Percentiles rank a stretch among this genome's conserved stretches.
Conservation (phyloP, 2,113 vertebrate genomes). For the Misgurnus anguillicaudatus region DNA sequence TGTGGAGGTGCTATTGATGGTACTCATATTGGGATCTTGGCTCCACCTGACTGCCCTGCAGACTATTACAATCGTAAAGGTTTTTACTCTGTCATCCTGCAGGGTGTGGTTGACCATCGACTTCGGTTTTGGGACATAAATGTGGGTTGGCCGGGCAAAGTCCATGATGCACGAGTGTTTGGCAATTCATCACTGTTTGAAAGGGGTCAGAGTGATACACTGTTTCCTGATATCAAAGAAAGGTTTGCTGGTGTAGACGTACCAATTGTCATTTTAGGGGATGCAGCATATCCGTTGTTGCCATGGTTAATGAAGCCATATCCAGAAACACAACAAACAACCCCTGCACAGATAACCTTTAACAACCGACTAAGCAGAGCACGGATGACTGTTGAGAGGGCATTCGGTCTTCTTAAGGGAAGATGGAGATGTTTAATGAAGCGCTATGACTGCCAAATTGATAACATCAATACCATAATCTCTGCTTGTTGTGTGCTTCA, state of each 20-base stretch:
- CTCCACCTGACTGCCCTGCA: not conserved
- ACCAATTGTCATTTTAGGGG: not conserved
- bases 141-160: not conserved
- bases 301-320: slow-evolving; percentile 43
- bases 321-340: slow-evolving; percentile 29
- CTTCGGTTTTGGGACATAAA: slow-evolving; percentile 37
- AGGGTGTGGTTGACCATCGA: slow-evolving; percentile 40
- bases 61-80: slow-evolving; percentile 27
- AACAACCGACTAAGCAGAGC: slow-evolving; percentile 6
- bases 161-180: not conserved
- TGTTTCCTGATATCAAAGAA: slow-evolving; percentile 27
- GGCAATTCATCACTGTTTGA: slow-evolving; percentile 6
- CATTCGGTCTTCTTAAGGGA: slow-evolving; percentile 30
- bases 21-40: slow-evolving; percentile 12
- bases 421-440: slow-evolving; percentile 39
- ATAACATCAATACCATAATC: slow-evolving; percentile 12
- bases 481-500: slow-evolving; percentile 32
- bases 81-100: slow-evolving; percentile 44
- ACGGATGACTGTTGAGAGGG: slow-evolving; percentile 36
- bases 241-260: slow-evolving; percentile 13
- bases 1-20: slow-evolving; percentile 42
- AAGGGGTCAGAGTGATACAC: not conserved
- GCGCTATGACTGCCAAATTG: not conserved
- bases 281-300: slow-evolving; percentile 20
- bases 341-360: slow-evolving; percentile 21